phyloP scores from a whole-genome alignment of 2,888 invertebrate genomes.

The Caenorhabditis drosophilae region DNA sequence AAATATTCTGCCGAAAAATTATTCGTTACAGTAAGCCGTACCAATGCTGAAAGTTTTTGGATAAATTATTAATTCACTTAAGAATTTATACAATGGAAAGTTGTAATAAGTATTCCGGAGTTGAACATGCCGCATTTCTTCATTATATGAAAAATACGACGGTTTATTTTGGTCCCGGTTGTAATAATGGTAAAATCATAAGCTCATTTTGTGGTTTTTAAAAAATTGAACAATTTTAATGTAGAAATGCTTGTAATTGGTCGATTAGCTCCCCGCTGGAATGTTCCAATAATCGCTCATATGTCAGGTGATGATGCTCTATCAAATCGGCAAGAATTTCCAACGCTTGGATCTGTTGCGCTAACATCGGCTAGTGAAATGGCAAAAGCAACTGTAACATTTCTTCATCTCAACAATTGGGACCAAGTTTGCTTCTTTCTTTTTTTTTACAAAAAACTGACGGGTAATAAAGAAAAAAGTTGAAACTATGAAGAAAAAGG shows the following conservation, averaged over 20 bases:
- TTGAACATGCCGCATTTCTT: conserved; percentile 66
- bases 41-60: not conserved
- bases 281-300: conserved; percentile 67
- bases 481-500: too few relatives aligned
- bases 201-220: conserved; percentile 1
- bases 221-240: not conserved
- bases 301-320: conserved; percentile 67
- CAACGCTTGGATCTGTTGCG: conserved; percentile 67
- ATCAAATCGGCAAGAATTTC: conserved; percentile 60
- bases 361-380: conserved; percentile 67
- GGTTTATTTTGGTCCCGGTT: conserved; percentile 67
- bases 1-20: conserved; percentile 53
- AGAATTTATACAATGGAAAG: conserved; percentile 66
- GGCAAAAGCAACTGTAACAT: conserved; percentile 65
- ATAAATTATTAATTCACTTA: not conserved
- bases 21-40: conserved; percentile 40
- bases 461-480: too few relatives aligned
- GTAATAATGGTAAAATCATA: conserved; percentile 59
- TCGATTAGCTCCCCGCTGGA: conserved; percentile 66
- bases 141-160: conserved; percentile 66
- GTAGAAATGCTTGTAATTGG: conserved; percentile 68
- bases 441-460: too few relatives aligned
- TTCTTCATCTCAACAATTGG: conserved; percentile 64
- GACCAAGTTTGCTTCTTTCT: conserved; percentile 53
- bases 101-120: conserved; percentile 65